These are phyloP conservation scores for Capreolus pygargus DNA, from an alignment of 2,113 vertebrate genomes.

Conservation along the genomic window DNA sequence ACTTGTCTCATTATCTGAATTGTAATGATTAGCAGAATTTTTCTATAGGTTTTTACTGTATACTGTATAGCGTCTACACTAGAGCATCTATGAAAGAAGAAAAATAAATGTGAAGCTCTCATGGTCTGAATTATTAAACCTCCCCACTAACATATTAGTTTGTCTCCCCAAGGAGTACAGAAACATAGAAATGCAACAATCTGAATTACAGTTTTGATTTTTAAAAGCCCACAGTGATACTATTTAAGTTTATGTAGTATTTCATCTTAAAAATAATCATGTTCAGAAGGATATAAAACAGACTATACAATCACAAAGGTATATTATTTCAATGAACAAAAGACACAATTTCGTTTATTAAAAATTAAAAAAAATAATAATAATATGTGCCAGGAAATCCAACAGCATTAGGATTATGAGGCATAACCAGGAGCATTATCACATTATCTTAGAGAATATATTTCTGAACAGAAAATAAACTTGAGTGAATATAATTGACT, in stretches of 20 bases:
- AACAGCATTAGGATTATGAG: not conserved
- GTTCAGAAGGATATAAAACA: slow-evolving; percentile 41
- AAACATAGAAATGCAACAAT: not conserved
- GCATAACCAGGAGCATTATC: not conserved
- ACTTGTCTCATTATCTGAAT: not conserved
- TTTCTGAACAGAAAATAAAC: slow-evolving; percentile 35
- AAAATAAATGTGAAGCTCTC: not conserved
- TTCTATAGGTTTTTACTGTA: not conserved
- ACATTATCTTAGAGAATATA: not conserved
- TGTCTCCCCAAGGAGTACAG: not conserved
- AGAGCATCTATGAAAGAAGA: not conserved
- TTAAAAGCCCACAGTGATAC: not conserved
- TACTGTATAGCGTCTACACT: not conserved
- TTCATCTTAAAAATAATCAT: not conserved
- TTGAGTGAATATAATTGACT: not conserved
- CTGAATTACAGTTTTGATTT: not conserved
- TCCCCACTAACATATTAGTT: not conserved
- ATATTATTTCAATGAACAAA: slow-evolving; percentile 54
- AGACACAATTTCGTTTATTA: not conserved
- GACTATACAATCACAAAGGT: slow-evolving; percentile 25
- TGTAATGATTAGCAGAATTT: not conserved
- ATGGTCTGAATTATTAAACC: not conserved
- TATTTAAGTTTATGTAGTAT: not conserved
- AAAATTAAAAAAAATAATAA: not conserved
- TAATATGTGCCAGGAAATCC: not conserved